A percentile compares a stretch with the other conserved stretches of the same genome.
phyloP scores from a whole-genome alignment of 2,797 vertebrate species.

The Typhlichthys eigenmanni region DNA sequence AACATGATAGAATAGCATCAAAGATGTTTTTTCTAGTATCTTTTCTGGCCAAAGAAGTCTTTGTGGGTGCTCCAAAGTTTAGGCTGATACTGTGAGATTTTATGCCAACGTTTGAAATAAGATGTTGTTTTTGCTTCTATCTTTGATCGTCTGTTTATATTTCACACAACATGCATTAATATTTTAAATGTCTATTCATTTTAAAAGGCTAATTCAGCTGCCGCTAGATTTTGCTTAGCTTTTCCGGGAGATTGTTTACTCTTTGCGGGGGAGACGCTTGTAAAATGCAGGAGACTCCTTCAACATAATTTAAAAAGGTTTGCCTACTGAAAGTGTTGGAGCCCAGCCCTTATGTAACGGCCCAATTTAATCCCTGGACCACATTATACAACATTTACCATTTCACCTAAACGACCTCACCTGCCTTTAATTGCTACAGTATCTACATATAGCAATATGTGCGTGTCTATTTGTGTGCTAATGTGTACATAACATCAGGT shows the following conservation, averaged over 20 bases:
- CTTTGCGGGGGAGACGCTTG: no score
- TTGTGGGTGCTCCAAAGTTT: slow-evolving; percentile 17
- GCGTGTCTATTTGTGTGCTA: neutral
- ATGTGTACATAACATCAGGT: slow-evolving; percentile 23
- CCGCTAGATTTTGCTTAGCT: no score
- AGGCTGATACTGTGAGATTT: slow-evolving; percentile 32
- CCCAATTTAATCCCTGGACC: neutral
- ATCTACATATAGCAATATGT: no score
- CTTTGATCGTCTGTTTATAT: slow-evolving; percentile 8
- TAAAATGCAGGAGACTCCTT: no score
- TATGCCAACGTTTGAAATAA: slow-evolving; percentile 33
- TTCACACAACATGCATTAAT: slow-evolving; percentile 1
- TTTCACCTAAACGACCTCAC: neutral
- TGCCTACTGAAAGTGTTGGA: no score
- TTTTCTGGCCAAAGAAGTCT: slow-evolving; percentile 18
- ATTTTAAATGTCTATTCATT: neutral
- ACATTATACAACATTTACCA: slow-evolving; percentile 1
- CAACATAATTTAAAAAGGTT: no score
- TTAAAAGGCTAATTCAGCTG: neutral
- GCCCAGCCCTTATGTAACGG: no score
- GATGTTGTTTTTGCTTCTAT: slow-evolving; percentile 5
- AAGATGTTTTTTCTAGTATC: slow-evolving; percentile 16
- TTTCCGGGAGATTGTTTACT: no score
- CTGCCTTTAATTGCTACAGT: neutral
- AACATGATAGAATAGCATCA: slow-evolving; percentile 26